These are phyloP conservation scores for Biston betularia DNA, from an alignment of 2,888 invertebrate species.

Conservation along the genomic window DNA sequence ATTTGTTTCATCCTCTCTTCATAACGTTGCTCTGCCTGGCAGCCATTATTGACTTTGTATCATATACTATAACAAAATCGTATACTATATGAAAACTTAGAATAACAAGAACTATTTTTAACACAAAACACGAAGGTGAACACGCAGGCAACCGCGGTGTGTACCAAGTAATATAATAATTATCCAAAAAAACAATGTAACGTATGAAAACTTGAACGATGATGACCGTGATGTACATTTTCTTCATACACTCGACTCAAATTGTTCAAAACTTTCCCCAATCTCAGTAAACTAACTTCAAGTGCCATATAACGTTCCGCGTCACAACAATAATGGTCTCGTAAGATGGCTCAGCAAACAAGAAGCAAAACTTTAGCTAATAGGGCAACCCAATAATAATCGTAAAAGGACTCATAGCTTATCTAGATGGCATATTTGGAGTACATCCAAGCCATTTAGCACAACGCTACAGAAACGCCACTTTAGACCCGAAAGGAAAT, in stretches of 20 bases:
- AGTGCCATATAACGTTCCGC: slow-evolving; percentile 42
- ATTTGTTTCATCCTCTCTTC: too few relatives aligned
- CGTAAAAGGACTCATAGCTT: slow-evolving; percentile 74
- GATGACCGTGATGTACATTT: slow-evolving; percentile 8
- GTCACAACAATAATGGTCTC: slow-evolving; percentile 41
- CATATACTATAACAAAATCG: too few relatives aligned
- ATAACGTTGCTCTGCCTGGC: too few relatives aligned
- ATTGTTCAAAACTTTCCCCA: slow-evolving; percentile 28
- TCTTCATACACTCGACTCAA: slow-evolving; percentile 13
- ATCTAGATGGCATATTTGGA: slow-evolving; percentile 81
- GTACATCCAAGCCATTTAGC: slow-evolving; percentile 79
- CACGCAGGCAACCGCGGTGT: too few relatives aligned
- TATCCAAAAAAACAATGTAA: neutral
- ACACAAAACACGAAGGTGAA: too few relatives aligned
- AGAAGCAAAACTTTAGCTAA: slow-evolving; percentile 59
- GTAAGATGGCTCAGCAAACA: slow-evolving; percentile 51
- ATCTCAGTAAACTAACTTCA: slow-evolving; percentile 37
- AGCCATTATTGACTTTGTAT: too few relatives aligned
- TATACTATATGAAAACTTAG: too few relatives aligned
- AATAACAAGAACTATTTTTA: neutral
- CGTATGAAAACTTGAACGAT: neutral
- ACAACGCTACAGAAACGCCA: slow-evolving; percentile 73
- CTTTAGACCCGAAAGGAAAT: slow-evolving; percentile 76
- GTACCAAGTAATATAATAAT: neutral
- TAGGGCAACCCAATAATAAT: slow-evolving; percentile 67